phyloP scores from a whole-genome alignment of 1,140 invertebrate genomes.

The Aphidius gifuensis region DNA sequence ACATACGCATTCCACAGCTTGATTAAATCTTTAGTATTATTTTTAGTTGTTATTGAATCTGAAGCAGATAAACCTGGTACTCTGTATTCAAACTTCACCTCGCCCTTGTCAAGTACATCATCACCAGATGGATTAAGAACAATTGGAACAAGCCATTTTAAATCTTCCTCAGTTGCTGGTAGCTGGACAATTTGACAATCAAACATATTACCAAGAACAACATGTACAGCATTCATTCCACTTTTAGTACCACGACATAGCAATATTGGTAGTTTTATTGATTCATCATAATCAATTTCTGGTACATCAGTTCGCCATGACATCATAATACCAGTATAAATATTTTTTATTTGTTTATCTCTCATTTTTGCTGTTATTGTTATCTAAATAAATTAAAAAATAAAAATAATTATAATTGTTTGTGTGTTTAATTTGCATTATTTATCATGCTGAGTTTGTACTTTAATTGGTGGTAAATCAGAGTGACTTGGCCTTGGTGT shows the following conservation, averaged over 20 bases:
- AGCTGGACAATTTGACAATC: conserved; percentile 39
- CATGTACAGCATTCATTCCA: conserved; percentile 36
- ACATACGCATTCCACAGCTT: conserved; percentile 39
- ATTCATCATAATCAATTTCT: conserved; percentile 21
- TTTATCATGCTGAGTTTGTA: conserved; percentile 18
- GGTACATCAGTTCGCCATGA: conserved; percentile 33
- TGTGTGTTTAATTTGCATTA: no score
- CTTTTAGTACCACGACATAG: conserved; percentile 41
- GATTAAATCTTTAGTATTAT: conserved; percentile 26
- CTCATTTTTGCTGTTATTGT: conserved; percentile 16
- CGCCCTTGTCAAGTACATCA: conserved; percentile 13
- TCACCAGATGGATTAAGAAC: conserved; percentile 28
- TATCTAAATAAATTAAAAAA: conserved; percentile 18
- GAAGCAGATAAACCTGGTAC: conserved; percentile 34
- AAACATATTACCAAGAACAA: conserved; percentile 39
- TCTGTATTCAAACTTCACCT: conserved; percentile 36
- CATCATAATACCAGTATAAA: conserved; percentile 42
- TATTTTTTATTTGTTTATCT: conserved; percentile 25
- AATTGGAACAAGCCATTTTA: conserved; percentile 42
- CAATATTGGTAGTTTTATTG: conserved; percentile 37
- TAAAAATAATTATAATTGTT: not conserved
- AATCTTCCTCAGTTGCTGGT: conserved; percentile 35
- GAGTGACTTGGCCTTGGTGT: conserved; percentile 17
- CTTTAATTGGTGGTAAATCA: conserved; percentile 35
- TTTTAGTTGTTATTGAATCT: conserved; percentile 36